Evolutionary conservation across 2,113 vertebrate species (phyloP), one percentile per base, ranked within the genome.

Genomic region (Beaufortia kweichowensis): DNA sequence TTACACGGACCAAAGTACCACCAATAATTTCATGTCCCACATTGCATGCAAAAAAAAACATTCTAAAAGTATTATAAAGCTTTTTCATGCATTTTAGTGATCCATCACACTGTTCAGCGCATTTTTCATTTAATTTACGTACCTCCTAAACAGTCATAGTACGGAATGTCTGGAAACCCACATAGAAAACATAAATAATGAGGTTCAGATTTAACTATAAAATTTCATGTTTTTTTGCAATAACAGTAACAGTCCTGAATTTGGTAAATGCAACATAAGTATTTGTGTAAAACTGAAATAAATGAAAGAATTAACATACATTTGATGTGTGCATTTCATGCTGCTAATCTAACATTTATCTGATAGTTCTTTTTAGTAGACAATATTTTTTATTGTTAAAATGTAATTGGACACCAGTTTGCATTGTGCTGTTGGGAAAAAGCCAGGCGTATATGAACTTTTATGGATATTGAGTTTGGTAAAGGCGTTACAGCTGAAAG

Each of bases 91-190:
- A 64, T 55, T 55, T 55, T 55, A 39, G 17, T 6, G 29, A 71
- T 29, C 19, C 24, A 55, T 17, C 66, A 78, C 53, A 65, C 19
- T 23, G 35, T 56, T 55, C 3, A 63, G 26, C 17, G 53, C 56
- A 53, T 29, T 68, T 28, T 7, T 43, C 11, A 48, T 60, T 17
- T 35, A 80, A n/a, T 28, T 19, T 15, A 93, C 93, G 93, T 91
- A 94, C 93, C 93, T 81, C 85, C 91, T 82, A 90, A 60, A 88
- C 85, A 90, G 88, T 93, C 91, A 89, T 83, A 90, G 86, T 85
- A 90, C 73, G 91, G 91, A 91, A 94, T 90, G 62, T 89, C 93
- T 94, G 86, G 86, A 85, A 92, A 92, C 85, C 31, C 88, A 80
- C 89, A 79, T 80, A 91, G 73, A 53, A 31, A 85, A 84, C n/a